These are phyloP conservation scores for Agonopterix arenella DNA, from an alignment of 2,888 invertebrate species.

Conservation along the genomic window DNA sequence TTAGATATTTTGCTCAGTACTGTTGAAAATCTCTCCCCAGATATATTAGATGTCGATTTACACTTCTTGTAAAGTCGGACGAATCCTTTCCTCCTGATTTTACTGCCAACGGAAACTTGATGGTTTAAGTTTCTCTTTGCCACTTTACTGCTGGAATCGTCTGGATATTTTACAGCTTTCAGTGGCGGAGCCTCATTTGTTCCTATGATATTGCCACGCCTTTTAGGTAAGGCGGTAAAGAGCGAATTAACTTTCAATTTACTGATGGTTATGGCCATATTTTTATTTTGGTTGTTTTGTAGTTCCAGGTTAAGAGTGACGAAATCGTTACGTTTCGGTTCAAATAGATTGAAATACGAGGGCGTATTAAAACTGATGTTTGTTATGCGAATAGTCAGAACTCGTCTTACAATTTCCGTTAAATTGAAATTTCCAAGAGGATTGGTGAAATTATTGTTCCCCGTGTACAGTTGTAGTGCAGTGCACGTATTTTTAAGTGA, in stretches of 20 bases:
- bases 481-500: slow-evolving; percentile 13
- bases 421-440: too few species aligned
- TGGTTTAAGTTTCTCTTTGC: background rate
- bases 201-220: background rate
- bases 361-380: too few species aligned
- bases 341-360: too few species aligned
- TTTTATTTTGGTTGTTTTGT: background rate
- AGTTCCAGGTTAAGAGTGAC: slow-evolving; percentile 4
- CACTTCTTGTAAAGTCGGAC: slow-evolving; percentile 46
- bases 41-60: slow-evolving; percentile 42
- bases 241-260: slow-evolving; percentile 8
- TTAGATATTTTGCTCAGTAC: slow-evolving; percentile 41
- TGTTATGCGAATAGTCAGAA: too few species aligned
- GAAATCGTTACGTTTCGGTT: too few species aligned
- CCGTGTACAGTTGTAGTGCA: slow-evolving; percentile 22
- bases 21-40: slow-evolving; percentile 17
- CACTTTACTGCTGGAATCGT: background rate
- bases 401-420: too few species aligned
- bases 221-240: slow-evolving; percentile 3
- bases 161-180: background rate
- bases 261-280: slow-evolving; percentile 1
- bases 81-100: slow-evolving; percentile 27
- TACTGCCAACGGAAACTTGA: slow-evolving; percentile 6
- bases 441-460: too few species aligned
- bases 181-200: background rate